A percentile compares a stretch with the other conserved stretches of the same genome.
These are phyloP conservation scores for Hyposmocoma kahamanoa DNA, from an alignment of 1,140 invertebrate genomes.

Conservation along the genomic window DNA sequence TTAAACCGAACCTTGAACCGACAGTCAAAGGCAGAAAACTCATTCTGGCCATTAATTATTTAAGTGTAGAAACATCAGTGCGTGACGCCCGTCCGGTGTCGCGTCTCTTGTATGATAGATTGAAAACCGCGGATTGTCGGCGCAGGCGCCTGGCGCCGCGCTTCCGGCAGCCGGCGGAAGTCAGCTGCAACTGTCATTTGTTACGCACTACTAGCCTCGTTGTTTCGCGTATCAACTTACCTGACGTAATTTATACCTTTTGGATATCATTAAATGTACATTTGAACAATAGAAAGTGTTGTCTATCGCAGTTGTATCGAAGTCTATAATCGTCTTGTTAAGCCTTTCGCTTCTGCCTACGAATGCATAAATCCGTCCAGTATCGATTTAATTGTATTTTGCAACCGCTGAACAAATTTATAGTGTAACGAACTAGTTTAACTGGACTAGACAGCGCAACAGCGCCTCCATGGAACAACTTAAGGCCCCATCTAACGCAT, in stretches of 20 bases:
- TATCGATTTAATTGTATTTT: background rate
- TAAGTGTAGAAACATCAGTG: conserved; percentile 33
- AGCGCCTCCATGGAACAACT: no score
- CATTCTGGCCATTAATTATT: conserved; percentile 14
- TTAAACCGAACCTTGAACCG: no score
- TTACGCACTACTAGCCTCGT: conserved; percentile 33
- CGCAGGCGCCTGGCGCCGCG: conserved; percentile 47
- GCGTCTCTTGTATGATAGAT: conserved; percentile 34
- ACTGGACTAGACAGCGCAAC: no score
- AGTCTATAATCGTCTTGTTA: no score
- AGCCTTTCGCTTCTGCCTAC: no score
- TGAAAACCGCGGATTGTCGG: conserved; percentile 25
- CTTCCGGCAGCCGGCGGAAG: conserved; percentile 53
- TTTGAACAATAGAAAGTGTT: no score
- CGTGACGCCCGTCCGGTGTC: conserved; percentile 43
- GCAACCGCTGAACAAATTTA: no score
- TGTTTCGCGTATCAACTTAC: conserved; percentile 29
- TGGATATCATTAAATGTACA: conserved; percentile 13
- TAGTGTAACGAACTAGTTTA: no score
- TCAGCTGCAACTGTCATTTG: conserved; percentile 53
- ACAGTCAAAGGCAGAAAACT: no score
- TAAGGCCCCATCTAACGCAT: no score
- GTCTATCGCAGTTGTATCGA: no score
- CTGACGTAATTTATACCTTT: conserved; percentile 13
- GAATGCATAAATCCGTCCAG: background rate